Evolutionary conservation across 2,797 vertebrate species (phyloP).

Genomic region (Scyliorhinus canicula): DNA sequence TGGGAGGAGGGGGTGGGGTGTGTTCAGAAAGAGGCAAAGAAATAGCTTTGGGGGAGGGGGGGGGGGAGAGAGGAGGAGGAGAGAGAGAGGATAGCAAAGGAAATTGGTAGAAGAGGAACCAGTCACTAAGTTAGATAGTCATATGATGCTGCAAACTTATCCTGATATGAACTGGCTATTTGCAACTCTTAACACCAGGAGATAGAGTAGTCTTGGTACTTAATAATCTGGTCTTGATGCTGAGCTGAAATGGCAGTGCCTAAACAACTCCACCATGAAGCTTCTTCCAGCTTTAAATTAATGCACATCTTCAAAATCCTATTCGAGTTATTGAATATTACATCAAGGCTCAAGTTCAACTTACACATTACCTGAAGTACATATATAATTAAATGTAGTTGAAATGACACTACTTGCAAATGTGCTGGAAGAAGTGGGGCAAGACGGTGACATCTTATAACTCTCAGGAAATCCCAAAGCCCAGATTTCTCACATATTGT

Average conservation of each 20-base stretch:
- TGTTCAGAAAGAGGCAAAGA: too few relatives aligned
- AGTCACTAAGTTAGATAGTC: too few relatives aligned
- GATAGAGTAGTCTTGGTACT: background rate
- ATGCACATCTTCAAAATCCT: background rate
- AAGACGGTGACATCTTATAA: too few relatives aligned
- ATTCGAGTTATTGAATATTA: background rate
- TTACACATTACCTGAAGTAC: background rate
- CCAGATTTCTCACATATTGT: too few relatives aligned
- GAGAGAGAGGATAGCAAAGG: background rate
- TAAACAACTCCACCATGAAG: background rate
- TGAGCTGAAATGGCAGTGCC: background rate
- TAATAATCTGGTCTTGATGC: background rate
- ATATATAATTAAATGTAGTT: background rate
- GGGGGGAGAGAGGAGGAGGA: background rate
- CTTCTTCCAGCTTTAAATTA: background rate
- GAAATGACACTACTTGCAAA: background rate
- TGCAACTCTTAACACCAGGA: background rate
- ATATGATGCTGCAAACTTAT: too few relatives aligned
- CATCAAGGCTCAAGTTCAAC: background rate
- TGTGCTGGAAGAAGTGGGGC: too few relatives aligned
- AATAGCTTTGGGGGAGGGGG: background rate
- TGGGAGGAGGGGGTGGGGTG: background rate
- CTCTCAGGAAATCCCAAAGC: too few relatives aligned
- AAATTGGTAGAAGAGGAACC: background rate
- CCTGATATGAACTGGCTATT: background rate